Conservation (phyloP, 2,113 vertebrate genomes). For the Sturnus vulgaris region DNA sequence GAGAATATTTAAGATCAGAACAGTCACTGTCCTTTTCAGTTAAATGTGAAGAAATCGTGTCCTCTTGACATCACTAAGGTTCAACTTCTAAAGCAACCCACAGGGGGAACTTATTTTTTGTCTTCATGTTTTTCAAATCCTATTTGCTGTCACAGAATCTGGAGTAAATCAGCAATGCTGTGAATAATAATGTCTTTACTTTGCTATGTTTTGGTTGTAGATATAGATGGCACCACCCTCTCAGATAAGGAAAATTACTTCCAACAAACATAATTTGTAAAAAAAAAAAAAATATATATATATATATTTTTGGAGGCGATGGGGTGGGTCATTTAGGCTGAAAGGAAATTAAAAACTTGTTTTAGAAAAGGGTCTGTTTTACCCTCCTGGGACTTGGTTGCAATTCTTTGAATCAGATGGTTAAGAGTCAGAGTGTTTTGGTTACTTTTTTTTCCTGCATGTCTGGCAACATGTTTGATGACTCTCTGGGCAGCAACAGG, state of each 20-base stretch:
- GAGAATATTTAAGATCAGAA: background rate
- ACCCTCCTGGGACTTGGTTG: background rate
- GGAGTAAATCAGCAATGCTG: background rate
- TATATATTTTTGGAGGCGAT: background rate
- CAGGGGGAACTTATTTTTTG: background rate
- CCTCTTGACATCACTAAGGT: background rate
- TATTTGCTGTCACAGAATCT: background rate
- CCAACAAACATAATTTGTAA: fast-evolving
- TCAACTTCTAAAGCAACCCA: background rate
- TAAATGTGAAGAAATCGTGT: background rate
- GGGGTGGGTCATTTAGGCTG: background rate
- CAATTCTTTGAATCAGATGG: fast-evolving
- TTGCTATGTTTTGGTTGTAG: background rate
- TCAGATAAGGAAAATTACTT: background rate
- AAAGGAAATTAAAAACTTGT: background rate
- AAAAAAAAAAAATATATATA: background rate
- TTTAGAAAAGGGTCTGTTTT: background rate
- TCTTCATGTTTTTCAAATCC: background rate
- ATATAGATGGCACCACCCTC: background rate
- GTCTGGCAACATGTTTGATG: background rate
- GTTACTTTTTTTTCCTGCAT: background rate
- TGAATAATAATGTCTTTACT: background rate
- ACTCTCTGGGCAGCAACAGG: background rate
- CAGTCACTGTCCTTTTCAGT: background rate
- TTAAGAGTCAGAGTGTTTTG: background rate